phyloP scores from a whole-genome alignment of 2,113 vertebrate species.

The Chrysemys picta region DNA sequence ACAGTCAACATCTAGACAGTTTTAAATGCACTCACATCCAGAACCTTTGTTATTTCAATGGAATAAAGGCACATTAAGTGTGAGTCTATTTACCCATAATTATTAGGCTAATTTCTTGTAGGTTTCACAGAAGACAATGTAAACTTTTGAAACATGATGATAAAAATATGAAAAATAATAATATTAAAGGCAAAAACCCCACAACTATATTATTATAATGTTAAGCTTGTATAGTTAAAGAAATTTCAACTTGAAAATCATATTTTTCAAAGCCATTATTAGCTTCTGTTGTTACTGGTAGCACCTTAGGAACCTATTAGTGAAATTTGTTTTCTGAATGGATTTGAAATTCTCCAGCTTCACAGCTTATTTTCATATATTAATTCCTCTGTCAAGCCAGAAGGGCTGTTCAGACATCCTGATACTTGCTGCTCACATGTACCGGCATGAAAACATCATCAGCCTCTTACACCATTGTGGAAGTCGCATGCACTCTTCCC shows the following conservation, averaged over 20 bases:
- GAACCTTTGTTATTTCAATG: neutral
- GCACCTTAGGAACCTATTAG: neutral
- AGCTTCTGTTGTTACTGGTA: neutral
- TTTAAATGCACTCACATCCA: neutral
- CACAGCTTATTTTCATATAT: neutral
- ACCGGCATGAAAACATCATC: neutral
- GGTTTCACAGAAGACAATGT: neutral
- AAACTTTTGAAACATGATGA: slow-evolving; percentile 10
- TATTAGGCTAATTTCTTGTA: slow-evolving; percentile 49
- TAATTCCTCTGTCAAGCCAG: neutral
- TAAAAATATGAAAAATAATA: slow-evolving; percentile 25
- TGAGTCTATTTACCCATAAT: slow-evolving; percentile 40
- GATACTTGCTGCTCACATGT: neutral
- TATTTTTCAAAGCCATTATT: neutral
- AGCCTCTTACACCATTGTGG: neutral
- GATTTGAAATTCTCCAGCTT: neutral
- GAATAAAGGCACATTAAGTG: slow-evolving; percentile 47
- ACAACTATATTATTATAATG: neutral
- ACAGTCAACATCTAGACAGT: neutral
- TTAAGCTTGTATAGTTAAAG: neutral
- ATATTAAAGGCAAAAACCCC: neutral
- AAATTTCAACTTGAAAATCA: neutral
- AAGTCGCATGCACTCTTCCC: neutral
- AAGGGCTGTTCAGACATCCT: neutral
- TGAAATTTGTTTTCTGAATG: neutral